Evolutionary conservation across 2,888 invertebrate genomes (phyloP), one percentile per base, ranked within the genome.

Genomic region (Hypomecis atomaria): DNA sequence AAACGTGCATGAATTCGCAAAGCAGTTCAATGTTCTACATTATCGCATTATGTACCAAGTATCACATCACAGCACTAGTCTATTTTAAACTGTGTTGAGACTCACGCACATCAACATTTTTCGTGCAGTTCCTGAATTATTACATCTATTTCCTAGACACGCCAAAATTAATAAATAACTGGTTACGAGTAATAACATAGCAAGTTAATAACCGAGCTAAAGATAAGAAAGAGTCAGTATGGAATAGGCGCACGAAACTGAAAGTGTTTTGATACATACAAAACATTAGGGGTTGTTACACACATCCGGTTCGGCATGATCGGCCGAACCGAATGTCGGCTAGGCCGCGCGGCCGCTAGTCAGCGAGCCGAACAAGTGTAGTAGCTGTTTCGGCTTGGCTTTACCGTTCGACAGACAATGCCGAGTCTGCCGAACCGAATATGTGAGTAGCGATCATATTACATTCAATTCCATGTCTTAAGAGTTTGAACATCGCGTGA

Each of bases 181-280:
- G 23, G 13, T 40, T 40, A n/a, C n/a, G n/a, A n/a, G n/a, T n/a
- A n/a, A n/a, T n/a, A 40, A 52, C 0, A 40, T 42, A n/a, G 8
- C 11, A 49, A 49, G 36, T 37, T 36, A 49, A 40, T 42, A 33
- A n/a, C 0, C n/a, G 34, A 36, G 13, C 11, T 13, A 50, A 44
- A 38, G 37, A 9, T 13, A 9, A 59, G 53, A 36, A 45, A 42
- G 42, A 58, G 11, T 40, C 23, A 23, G 23, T 23, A 23, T 13
- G 9, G 47, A 40, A 36, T 6, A 36, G 1, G 9, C n/a, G n/a
- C 64, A 57, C 54, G 65, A 69, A 67, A 71, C 59, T 55, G 69
- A 71, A 69, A 71, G 71, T 63, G 57, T 47, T 49, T 11, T 36
- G 43, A 59, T 49, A 47, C 36, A 36, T 48, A 50, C 45, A 34